A percentile compares a stretch with the other conserved stretches of the same genome.
Evolutionary conservation across 2,888 invertebrate species (phyloP).

Genomic region (Agrochola macilenta): DNA sequence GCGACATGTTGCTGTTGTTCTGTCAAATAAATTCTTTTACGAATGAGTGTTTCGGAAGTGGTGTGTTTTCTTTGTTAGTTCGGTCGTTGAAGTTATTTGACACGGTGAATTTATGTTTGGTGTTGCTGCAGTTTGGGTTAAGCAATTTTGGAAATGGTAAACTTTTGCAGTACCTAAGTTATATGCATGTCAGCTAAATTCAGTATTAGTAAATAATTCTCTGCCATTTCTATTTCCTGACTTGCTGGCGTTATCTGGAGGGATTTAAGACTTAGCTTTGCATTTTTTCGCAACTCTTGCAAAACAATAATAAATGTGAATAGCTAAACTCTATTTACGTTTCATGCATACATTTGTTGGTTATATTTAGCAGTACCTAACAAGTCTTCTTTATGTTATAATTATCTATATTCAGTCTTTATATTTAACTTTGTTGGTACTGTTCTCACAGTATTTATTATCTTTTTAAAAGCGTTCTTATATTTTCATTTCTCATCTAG

Average conservation of each 20-base stretch:
- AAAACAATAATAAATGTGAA: background rate
- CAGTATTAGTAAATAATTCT: background rate
- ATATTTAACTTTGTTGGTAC: background rate
- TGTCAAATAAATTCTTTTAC: constrained; percentile 68
- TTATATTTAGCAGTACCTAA: background rate
- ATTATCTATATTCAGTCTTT: background rate
- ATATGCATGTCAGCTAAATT: background rate
- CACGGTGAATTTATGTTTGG: constrained; percentile 44
- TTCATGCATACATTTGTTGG: background rate
- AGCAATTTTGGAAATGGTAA: constrained; percentile 6
- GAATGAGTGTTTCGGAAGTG: constrained; percentile 60
- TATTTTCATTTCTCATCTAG: background rate
- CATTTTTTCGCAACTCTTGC: background rate
- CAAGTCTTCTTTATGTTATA: background rate
- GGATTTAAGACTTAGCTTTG: background rate
- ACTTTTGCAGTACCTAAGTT: background rate
- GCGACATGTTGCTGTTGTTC: constrained; percentile 59
- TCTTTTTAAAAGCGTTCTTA: too few relatives aligned
- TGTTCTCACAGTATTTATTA: background rate
- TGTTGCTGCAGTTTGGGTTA: constrained; percentile 27
- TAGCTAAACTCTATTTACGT: background rate
- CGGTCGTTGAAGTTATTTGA: constrained; percentile 51
- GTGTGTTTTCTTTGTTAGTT: constrained; percentile 53
- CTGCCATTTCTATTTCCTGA: background rate
- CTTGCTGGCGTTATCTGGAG: background rate